Evolutionary conservation across 2,113 vertebrate genomes (phyloP).

Genomic region (Prochilodus magdalenae): DNA sequence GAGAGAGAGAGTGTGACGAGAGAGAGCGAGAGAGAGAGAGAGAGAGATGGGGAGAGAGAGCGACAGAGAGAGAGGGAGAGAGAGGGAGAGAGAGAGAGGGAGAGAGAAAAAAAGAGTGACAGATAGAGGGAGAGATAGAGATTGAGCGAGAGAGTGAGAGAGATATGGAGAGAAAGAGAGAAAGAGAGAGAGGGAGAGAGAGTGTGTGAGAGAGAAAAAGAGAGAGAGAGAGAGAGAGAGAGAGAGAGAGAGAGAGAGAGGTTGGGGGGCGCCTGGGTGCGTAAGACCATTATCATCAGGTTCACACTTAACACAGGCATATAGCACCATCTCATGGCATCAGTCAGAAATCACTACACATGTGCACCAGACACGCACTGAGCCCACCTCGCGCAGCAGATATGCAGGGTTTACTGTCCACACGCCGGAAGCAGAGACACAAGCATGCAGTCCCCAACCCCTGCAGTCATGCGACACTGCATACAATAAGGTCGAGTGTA

Average conservation of each 20-base stretch:
- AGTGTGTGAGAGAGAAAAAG: neutral
- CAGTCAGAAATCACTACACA: slow-evolving; percentile 59
- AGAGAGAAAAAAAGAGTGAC: too few relatives aligned
- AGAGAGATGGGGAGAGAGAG: too few relatives aligned
- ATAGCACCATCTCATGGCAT: slow-evolving; percentile 78
- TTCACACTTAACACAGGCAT: slow-evolving; percentile 42
- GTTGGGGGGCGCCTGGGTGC: too few relatives aligned
- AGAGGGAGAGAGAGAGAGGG: too few relatives aligned
- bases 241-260: neutral
- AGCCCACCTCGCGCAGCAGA: neutral
- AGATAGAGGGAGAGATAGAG: too few relatives aligned
- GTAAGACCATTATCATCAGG: neutral
- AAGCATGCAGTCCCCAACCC: neutral
- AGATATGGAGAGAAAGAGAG: too few relatives aligned
- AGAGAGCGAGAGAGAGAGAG: too few relatives aligned
- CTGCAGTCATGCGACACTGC: neutral
- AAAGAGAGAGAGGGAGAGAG: too few relatives aligned
- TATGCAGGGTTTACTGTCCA: neutral
- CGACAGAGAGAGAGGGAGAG: too few relatives aligned
- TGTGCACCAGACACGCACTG: slow-evolving; percentile 4
- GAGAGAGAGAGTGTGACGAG: too few relatives aligned
- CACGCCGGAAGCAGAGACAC: neutral
- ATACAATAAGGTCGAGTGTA: too few relatives aligned
- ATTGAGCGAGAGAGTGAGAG: too few relatives aligned
- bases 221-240: neutral